Evolutionary conservation across 2,888 invertebrate species (phyloP).

Genomic region (Aleiodes testaceus): DNA sequence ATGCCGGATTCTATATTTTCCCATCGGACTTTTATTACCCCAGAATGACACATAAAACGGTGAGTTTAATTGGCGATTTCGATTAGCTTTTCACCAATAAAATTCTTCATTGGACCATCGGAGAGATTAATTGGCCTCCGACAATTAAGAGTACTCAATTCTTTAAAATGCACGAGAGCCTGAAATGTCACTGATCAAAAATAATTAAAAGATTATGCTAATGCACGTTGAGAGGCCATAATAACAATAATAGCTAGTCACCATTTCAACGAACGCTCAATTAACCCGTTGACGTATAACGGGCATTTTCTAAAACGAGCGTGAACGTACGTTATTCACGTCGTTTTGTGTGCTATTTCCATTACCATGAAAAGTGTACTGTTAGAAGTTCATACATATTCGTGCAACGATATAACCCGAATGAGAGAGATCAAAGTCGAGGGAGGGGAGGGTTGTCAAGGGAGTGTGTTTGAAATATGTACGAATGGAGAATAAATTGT

Average conservation of each 20-base stretch:
- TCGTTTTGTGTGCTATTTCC: conserved; percentile 29
- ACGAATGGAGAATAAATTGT: not conserved
- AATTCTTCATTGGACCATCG: no score
- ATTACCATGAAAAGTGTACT: conserved; percentile 17
- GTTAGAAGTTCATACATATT: conserved; percentile 27
- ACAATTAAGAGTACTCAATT: no score
- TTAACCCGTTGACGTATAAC: conserved; percentile 34
- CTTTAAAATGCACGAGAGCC: no score
- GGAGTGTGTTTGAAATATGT: not conserved
- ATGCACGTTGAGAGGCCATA: conserved; percentile 5
- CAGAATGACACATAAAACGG: no score
- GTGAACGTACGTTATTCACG: conserved; percentile 30
- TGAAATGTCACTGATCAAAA: not conserved
- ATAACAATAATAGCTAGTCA: conserved; percentile 25
- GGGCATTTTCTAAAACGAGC: conserved; percentile 32
- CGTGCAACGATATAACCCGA: conserved; percentile 3
- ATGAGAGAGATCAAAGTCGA: conserved; percentile 29
- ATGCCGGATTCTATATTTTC: conserved; percentile 19
- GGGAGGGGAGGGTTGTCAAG: not conserved
- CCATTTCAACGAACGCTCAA: conserved; percentile 29
- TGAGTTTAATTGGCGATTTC: no score
- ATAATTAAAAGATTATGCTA: conserved; percentile 1
- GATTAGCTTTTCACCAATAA: no score
- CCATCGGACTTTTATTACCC: conserved; percentile 1
- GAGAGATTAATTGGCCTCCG: no score